Evolutionary conservation across 2,113 vertebrate species (phyloP).

Genomic region (Xerus inauris): DNA sequence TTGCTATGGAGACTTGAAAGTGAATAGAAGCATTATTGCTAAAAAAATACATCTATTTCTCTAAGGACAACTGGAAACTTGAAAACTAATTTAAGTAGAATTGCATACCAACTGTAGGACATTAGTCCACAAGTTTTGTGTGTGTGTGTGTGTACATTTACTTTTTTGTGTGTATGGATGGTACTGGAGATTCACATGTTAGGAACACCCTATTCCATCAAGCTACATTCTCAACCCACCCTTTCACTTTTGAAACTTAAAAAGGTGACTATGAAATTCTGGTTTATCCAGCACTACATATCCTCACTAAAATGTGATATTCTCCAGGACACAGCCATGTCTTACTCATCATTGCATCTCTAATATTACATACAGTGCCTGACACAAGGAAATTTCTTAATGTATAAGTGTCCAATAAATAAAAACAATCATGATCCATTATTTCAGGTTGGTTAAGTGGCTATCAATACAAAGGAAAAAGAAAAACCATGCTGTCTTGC

Average conservation of each 20-base stretch:
- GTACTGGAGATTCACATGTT: not conserved
- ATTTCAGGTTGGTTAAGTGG: not conserved
- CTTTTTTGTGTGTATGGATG: not conserved
- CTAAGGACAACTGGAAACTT: not conserved
- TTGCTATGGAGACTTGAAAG: slow-evolving; percentile 39
- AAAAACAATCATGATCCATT: not conserved
- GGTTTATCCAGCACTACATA: not conserved
- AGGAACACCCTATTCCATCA: not conserved
- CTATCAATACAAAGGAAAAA: not conserved
- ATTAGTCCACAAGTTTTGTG: not conserved
- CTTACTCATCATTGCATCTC: not conserved
- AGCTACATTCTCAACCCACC: not conserved
- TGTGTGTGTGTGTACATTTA: not conserved
- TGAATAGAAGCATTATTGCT: slow-evolving; percentile 14
- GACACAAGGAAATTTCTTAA: not conserved
- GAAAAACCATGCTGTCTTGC: not conserved
- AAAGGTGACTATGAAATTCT: not conserved
- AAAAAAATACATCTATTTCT: not conserved
- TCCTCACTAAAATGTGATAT: not conserved
- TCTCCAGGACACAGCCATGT: not conserved
- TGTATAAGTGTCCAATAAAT: slow-evolving; percentile 14
- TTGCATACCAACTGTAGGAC: not conserved
- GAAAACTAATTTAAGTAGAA: slow-evolving; percentile 46
- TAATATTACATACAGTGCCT: not conserved
- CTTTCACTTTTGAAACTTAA: not conserved